Conservation (phyloP, 1,140 invertebrate genomes). For the Cataglyphis hispanica region DNA sequence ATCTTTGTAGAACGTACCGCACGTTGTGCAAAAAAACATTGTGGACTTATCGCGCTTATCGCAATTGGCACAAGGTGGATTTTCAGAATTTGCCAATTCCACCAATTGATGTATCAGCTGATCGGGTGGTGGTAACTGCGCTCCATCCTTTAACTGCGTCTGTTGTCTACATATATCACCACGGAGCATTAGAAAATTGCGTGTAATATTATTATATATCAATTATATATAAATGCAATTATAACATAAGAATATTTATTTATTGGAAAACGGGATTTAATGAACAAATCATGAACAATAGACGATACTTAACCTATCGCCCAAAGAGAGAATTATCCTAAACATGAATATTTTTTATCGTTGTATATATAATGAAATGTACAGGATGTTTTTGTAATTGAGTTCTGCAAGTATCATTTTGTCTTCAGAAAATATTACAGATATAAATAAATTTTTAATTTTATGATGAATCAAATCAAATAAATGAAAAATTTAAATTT, state of each 20-base stretch:
- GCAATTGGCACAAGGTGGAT: constrained; percentile 91
- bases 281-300: neutral
- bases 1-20: constrained; percentile 85
- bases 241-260: neutral
- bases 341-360: no score
- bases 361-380: neutral
- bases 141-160: constrained; percentile 88
- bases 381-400: neutral
- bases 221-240: neutral
- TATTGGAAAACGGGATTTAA: neutral
- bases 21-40: constrained; percentile 91
- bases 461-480: neutral
- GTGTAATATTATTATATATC: neutral
- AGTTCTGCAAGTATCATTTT: neutral
- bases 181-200: neutral
- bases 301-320: neutral
- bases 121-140: constrained; percentile 88
- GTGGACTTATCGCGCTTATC: constrained; percentile 89
- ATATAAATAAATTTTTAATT: neutral
- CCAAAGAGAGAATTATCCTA: no score
- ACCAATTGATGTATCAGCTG: constrained; percentile 89
- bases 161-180: constrained; percentile 86
- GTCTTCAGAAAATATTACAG: neutral
- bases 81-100: constrained; percentile 89
- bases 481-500: neutral